Evolutionary conservation across 2,113 vertebrate species (phyloP).

Genomic region (Camelus dromedarius): DNA sequence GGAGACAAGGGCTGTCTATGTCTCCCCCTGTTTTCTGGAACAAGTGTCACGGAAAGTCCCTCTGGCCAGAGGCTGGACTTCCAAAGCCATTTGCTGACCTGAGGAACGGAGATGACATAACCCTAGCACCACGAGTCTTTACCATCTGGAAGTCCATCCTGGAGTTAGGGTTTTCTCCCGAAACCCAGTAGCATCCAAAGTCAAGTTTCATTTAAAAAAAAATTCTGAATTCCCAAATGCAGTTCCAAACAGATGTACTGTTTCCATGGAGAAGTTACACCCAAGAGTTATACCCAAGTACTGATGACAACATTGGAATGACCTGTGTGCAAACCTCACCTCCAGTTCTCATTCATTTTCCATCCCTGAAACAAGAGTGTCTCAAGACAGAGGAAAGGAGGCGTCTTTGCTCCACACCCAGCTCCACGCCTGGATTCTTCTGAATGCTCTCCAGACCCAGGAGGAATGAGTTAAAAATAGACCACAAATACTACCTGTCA

Average conservation of each 20-base stretch:
- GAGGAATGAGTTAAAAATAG: background rate
- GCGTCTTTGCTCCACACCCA: too few species aligned
- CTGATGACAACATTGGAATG: too few species aligned
- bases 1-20: too few species aligned
- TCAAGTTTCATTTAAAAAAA: background rate
- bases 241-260: background rate
- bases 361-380: accelerated
- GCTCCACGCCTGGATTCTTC: background rate
- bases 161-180: background rate
- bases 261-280: background rate
- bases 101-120: background rate
- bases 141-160: background rate
- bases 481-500: background rate
- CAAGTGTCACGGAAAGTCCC: background rate
- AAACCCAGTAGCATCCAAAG: too few species aligned
- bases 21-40: background rate
- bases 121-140: accelerated
- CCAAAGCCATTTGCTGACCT: background rate
- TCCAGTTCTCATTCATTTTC: too few species aligned
- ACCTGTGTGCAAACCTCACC: background rate
- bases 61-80: background rate
- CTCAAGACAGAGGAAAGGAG: background rate
- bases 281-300: too few species aligned
- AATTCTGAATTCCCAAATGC: too few species aligned
- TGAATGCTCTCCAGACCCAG: background rate